Conservation (phyloP, 2,888 invertebrate species). For the Myathropa florea region DNA sequence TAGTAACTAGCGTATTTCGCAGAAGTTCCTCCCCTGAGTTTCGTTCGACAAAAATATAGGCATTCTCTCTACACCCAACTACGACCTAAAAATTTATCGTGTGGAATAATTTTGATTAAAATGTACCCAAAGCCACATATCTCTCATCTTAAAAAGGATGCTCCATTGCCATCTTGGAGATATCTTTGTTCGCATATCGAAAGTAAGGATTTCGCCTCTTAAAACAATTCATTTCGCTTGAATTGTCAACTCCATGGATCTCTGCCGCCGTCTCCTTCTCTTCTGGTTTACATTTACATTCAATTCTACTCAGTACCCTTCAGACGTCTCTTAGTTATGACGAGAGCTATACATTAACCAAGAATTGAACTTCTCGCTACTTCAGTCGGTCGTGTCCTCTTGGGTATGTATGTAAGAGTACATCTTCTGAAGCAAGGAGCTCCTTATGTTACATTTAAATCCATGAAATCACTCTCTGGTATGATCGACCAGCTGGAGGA, state of each 20-base stretch:
- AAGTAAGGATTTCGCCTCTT: slow-evolving; percentile 39
- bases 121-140: slow-evolving; percentile 10
- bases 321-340: slow-evolving; percentile 15
- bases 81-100: slow-evolving; percentile 20
- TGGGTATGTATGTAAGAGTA: not conserved
- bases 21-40: not conserved
- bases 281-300: not conserved
- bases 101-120: slow-evolving; percentile 43
- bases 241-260: slow-evolving; percentile 20
- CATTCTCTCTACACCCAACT: not conserved
- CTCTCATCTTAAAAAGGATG: not conserved
- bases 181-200: slow-evolving; percentile 24
- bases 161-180: not conserved
- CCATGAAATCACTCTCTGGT: slow-evolving; percentile 51
- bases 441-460: slow-evolving; percentile 43
- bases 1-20: slow-evolving; percentile 26
- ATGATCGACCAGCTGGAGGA: not conserved
- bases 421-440: not conserved
- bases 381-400: not conserved
- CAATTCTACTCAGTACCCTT: not conserved
- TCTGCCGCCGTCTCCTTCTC: not conserved
- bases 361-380: slow-evolving; percentile 1
- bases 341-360: slow-evolving; percentile 33
- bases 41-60: not conserved
- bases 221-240: slow-evolving; percentile 48